Base-by-base conservation (phyloP, 2,113 vertebrate genomes). In the Pituophis catenifer region DNA sequence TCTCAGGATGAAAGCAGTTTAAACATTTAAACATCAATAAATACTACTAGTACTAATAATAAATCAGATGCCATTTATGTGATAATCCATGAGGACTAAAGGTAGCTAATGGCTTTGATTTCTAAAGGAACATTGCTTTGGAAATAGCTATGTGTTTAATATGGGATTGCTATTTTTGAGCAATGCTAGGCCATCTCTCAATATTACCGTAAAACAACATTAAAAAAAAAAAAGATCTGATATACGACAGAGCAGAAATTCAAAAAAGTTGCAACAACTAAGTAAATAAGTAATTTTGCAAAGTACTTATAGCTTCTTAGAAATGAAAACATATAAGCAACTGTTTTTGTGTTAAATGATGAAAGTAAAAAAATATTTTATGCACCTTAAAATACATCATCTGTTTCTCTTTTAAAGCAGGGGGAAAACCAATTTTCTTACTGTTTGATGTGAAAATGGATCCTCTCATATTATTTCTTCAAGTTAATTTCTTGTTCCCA, bases 371-470 rank as follows among this genome's bases (percentile, higher is more conserved):
- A 89, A 94, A 54, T 89, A 59, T 90, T 65, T 92, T 94, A 85
- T 19, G 91, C 38, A 91, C 6, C 95, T 94, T 89, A 94, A 88
- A 94, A 93, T 90, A 23, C 29, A 33, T 59, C 93, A 4, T 1
- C 3, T 1, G 62, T 54, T 95, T 96, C 19, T 24, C 8, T 92
- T 54, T 93, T 93, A 92, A 93, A 91, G 53, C 52, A 62, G 88
- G 38, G 13, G 90, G 48, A 59, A 91, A 91, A 92, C 93, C 94
- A 94, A 96, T 94, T 89, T 89, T 75, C 92, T 96, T 93, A 93
- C 59, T 57, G 26, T 0, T 92, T 58, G 94, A 96, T 96, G 94
- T 94, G 90, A 89, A 86, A 95, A 89, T 94, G 21, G 29, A 94
- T 96, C 96, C 95, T 33, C 33, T 48, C 86, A 48, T 3, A 62